Evolutionary conservation across 2,797 vertebrate genomes (phyloP).

Genomic region (Enoplosus armatus): DNA sequence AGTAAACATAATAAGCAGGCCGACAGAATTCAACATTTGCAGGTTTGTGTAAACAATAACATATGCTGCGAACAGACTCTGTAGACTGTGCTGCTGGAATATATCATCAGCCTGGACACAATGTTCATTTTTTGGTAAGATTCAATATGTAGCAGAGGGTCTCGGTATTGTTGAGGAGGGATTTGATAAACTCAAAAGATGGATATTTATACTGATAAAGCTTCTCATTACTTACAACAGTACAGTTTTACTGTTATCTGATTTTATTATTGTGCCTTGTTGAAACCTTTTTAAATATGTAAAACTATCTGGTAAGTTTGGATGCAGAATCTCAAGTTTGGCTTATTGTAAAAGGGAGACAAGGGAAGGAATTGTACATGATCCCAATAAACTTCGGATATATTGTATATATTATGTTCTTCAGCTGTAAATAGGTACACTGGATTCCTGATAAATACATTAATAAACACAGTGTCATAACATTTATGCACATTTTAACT

Average conservation of each 20-base stretch:
- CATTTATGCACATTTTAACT: conserved; percentile 12
- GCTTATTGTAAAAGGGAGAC: not conserved
- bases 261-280: conserved; percentile 22
- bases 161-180: not conserved
- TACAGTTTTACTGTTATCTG: not conserved
- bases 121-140: not conserved
- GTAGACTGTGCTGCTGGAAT: not conserved
- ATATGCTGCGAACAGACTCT: not conserved
- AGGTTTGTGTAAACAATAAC: conserved; percentile 1
- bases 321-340: not conserved
- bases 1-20: not conserved
- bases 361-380: not conserved
- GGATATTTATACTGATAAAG: conserved; percentile 9
- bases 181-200: not conserved
- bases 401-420: conserved; percentile 35
- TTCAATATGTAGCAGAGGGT: not conserved
- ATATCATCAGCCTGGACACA: not conserved
- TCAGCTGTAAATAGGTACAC: conserved; percentile 47
- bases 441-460: conserved; percentile 2
- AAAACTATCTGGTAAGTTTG: not conserved
- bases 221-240: not conserved
- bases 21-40: not conserved
- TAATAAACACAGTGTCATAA: not conserved
- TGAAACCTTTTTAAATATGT: conserved; percentile 17
- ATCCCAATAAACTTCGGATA: not conserved